Evolutionary conservation across 2,113 vertebrate species (phyloP), one percentile per base, ranked within the genome.

Genomic region (Amblyopsis rosae): DNA sequence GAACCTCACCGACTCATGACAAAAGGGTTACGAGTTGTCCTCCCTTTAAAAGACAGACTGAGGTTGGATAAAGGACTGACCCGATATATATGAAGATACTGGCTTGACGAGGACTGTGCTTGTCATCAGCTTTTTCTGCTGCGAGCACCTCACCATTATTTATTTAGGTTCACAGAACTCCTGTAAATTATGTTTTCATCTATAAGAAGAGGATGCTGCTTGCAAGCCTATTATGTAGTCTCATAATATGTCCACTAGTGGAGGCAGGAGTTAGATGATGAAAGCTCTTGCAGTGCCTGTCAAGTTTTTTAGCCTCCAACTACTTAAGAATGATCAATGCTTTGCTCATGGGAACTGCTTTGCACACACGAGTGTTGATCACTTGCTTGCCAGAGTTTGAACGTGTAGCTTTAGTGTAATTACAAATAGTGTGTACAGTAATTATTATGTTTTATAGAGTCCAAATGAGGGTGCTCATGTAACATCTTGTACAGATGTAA

Each of bases 231-330:
- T 26, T 26, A 26, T 26, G 35, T 50, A 0, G 12, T 2, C 1
- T 12, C 0, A 7, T 16, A 19, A 17, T 50, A 5, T 1, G 11
- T 51, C 41, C 73, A 72, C 33, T 4, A 69, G 78, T 69, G 69
- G 73, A 3, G 65, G 35, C 58, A 62, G 1, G 13, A 15, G 12
- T 51, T 4, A 51, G 13, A 15, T 12, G 9, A 11, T 51, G 9
- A 15, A 9, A 51, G 12, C 49, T 51, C 49, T 26, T 26, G 10
- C 13, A 15, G 49, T 15, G 3, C 49, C 49, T 51, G 11, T 51
- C 49, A 4, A 1, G 49, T 11, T 12, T 41, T 41, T 41, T 26
- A 26, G 26, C 26, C 26, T 26, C 2, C 26, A 26, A 26, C 26
- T 26, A 26, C 26, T 26, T 26, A 1, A 26, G 26, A 26, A 26